phyloP scores from a whole-genome alignment of 30 jellyfish, hydroid and myxozoan genomes.

The Turritopsis rubra region DNA sequence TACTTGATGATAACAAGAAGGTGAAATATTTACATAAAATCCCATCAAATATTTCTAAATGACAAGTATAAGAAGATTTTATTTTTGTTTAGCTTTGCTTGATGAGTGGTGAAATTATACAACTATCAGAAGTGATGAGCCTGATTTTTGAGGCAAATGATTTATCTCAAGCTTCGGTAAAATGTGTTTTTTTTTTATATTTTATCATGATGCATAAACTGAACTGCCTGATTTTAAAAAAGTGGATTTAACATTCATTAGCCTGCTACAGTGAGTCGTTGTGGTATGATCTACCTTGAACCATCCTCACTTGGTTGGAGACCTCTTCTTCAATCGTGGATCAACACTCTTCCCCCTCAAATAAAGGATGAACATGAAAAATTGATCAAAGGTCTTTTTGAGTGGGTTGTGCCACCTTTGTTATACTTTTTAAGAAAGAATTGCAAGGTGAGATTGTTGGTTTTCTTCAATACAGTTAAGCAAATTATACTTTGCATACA shows the following conservation, averaged over 20 bases:
- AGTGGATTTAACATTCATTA: slow-evolving; percentile 3
- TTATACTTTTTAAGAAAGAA: slow-evolving; percentile 58
- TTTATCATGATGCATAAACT: neutral
- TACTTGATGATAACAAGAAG: slow-evolving; percentile 91
- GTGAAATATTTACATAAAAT: slow-evolving; percentile 8
- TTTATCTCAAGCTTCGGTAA: slow-evolving; percentile 94
- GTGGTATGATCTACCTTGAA: slow-evolving; percentile 96
- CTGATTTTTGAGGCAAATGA: slow-evolving; percentile 85
- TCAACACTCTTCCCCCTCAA: slow-evolving; percentile 67
- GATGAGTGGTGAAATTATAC: slow-evolving; percentile 98
- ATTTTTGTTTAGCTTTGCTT: slow-evolving; percentile 63
- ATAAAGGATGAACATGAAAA: slow-evolving; percentile 51
- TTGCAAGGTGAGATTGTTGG: slow-evolving; percentile 67
- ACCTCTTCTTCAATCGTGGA: slow-evolving; percentile 89
- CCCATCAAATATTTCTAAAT: neutral
- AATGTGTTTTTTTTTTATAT: slow-evolving; percentile 15
- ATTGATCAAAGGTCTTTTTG: slow-evolving; percentile 57
- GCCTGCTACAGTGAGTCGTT: slow-evolving; percentile 99
- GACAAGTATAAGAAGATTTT: neutral
- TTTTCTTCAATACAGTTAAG: too few relatives aligned
- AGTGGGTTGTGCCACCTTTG: slow-evolving; percentile 91
- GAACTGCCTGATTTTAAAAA: neutral
- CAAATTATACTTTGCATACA: neutral
- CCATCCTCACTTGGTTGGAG: slow-evolving; percentile 98
- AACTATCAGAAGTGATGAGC: slow-evolving; percentile 87